These are phyloP conservation scores for Haemorhous mexicanus DNA, from an alignment of 2,113 vertebrate species.

Conservation along the genomic window DNA sequence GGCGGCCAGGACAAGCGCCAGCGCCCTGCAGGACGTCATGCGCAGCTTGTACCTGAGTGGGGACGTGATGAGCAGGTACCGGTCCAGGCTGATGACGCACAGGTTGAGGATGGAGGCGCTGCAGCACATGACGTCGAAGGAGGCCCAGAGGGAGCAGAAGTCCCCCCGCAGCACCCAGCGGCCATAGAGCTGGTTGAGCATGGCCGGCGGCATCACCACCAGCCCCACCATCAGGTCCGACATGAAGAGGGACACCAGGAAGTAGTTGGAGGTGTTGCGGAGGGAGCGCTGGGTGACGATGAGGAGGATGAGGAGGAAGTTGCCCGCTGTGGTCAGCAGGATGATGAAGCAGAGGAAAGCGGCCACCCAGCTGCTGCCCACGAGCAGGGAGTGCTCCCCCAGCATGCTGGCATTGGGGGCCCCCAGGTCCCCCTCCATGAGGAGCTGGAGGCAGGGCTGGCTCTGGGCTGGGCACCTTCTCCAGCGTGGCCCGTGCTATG, in stretches of 20 bases:
- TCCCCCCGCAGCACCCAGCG: slow-evolving; percentile 85
- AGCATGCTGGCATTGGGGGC: slow-evolving; percentile 14
- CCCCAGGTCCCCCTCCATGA: slow-evolving; percentile 27
- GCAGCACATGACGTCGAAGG: slow-evolving; percentile 98
- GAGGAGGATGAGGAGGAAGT: slow-evolving; percentile 86
- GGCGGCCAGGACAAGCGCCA: slow-evolving; percentile 85
- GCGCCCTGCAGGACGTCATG: slow-evolving; percentile 86
- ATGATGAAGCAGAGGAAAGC: slow-evolving; percentile 88
- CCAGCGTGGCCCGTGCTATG: rapidly evolving
- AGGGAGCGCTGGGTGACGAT: slow-evolving; percentile 89
- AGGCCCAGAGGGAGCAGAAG: slow-evolving; percentile 91
- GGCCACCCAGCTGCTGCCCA: slow-evolving; percentile 81
- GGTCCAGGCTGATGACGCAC: slow-evolving; percentile 94
- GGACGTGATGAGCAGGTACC: slow-evolving; percentile 95
- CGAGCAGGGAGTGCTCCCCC: slow-evolving; percentile 30
- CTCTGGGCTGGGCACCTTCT: background rate
- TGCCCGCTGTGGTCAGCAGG: slow-evolving; percentile 83
- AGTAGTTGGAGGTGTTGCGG: slow-evolving; percentile 95
- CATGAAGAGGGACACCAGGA: slow-evolving; percentile 94
- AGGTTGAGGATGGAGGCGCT: slow-evolving; percentile 98
- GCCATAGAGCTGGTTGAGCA: slow-evolving; percentile 91
- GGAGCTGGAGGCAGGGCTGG: background rate
- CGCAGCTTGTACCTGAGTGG: slow-evolving; percentile 93
- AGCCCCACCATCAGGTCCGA: slow-evolving; percentile 96
- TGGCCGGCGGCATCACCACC: slow-evolving; percentile 97